A percentile compares a stretch with the other conserved stretches of the same genome.
These are phyloP conservation scores for Athene noctua DNA, from an alignment of 2,113 vertebrate species.

Conservation along the genomic window DNA sequence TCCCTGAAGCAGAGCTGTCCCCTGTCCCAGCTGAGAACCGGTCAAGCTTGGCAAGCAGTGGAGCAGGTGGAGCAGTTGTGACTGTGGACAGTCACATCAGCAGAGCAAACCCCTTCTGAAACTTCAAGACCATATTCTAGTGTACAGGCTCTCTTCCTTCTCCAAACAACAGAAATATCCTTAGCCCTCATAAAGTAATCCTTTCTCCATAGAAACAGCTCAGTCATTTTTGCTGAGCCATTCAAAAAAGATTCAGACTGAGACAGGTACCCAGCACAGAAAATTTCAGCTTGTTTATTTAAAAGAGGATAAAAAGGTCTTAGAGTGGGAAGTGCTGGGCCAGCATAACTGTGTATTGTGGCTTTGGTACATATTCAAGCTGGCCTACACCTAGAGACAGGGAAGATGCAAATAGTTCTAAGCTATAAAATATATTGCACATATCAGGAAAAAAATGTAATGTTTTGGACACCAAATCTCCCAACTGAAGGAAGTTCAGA, in stretches of 20 bases:
- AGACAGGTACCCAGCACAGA: background rate
- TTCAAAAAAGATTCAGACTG: background rate
- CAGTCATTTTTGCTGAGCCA: background rate
- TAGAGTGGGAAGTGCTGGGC: background rate
- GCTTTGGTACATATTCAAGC: background rate
- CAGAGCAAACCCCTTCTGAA: background rate
- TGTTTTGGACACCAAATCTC: background rate
- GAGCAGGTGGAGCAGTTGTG: background rate
- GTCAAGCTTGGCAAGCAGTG: background rate
- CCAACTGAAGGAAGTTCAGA: background rate
- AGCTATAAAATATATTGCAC: background rate
- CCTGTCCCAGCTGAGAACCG: background rate
- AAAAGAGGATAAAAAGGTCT: background rate
- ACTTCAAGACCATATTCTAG: background rate
- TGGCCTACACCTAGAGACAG: background rate
- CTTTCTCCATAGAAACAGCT: background rate
- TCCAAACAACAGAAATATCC: background rate
- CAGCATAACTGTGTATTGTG: background rate
- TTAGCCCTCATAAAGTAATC: background rate
- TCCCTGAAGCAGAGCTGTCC: background rate
- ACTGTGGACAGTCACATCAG: background rate
- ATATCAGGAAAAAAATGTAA: background rate
- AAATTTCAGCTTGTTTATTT: background rate
- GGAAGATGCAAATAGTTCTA: background rate
- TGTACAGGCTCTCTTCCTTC: fast-evolving